phyloP scores from a whole-genome alignment of 2,113 vertebrate species.

The Larimichthys crocea region DNA sequence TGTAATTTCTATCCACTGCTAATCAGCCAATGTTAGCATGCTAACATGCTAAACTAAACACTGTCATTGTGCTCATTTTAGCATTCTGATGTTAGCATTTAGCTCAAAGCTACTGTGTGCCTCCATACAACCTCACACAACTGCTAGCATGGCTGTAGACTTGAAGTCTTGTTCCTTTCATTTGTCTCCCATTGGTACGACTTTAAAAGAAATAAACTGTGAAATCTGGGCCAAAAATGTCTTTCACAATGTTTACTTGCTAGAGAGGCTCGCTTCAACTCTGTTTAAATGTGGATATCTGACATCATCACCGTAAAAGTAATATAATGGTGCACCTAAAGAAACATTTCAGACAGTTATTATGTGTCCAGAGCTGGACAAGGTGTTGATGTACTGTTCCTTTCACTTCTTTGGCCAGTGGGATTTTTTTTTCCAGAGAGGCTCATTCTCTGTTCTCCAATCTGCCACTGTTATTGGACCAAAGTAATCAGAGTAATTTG shows the following conservation, averaged over 20 bases:
- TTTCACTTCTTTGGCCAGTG: neutral
- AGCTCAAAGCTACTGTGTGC: neutral
- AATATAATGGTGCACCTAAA: conserved; percentile 36
- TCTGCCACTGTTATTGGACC: neutral
- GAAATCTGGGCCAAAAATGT: neutral
- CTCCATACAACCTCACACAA: neutral
- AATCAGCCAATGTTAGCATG: neutral
- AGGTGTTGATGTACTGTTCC: conserved; percentile 15
- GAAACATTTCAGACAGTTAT: conserved; percentile 31
- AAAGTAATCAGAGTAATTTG: neutral
- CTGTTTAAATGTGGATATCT: neutral
- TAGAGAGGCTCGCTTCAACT: neutral
- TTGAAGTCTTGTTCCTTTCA: neutral
- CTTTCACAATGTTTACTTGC: neutral
- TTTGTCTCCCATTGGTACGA: neutral
- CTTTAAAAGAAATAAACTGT: too few relatives aligned
- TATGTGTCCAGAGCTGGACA: neutral
- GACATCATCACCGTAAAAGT: conserved; percentile 1
- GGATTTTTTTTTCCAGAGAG: neutral
- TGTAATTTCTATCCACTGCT: neutral
- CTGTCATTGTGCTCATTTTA: neutral
- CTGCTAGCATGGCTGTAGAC: neutral
- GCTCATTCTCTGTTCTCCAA: too few relatives aligned
- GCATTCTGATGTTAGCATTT: neutral
- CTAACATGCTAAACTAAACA: neutral